Evolutionary conservation across 1,140 invertebrate genomes (phyloP).

Genomic region (Trinorchestia longiramus): DNA sequence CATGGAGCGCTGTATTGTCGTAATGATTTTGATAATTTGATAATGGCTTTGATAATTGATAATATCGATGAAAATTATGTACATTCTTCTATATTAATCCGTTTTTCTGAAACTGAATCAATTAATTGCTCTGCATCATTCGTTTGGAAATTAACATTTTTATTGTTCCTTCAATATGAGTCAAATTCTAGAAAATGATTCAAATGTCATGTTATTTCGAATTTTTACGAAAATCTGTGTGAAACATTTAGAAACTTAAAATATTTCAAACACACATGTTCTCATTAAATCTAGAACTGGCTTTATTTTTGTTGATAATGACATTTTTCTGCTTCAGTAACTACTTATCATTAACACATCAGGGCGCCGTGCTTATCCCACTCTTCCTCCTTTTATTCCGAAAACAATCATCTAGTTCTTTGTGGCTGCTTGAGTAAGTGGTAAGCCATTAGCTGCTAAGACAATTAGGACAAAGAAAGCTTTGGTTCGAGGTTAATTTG

Average conservation of each 20-base stretch:
- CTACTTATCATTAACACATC: not conserved
- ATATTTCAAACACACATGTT: not conserved
- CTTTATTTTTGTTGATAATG: not conserved
- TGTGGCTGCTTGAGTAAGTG: conserved; percentile 14
- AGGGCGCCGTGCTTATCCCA: not conserved
- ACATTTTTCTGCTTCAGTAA: not conserved
- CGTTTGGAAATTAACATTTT: not conserved
- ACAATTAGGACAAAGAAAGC: conserved; percentile 19
- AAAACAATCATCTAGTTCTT: not conserved
- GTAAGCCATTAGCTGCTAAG: conserved; percentile 22
- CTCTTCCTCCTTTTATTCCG: not conserved
- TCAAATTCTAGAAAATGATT: not conserved
- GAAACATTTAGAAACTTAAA: not conserved
- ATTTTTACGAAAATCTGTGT: not conserved
- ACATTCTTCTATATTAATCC: not conserved
- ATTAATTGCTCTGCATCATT: not conserved
- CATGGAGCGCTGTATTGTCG: no score
- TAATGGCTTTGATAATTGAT: no score
- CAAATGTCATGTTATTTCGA: not conserved
- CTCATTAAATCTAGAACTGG: not conserved
- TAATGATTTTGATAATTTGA: no score
- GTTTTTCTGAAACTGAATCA: not conserved
- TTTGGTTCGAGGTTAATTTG: conserved; percentile 43
- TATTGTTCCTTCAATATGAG: not conserved
- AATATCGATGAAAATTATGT: no score